Conservation (phyloP, 1,140 invertebrate genomes). For the Formica selysi region DNA sequence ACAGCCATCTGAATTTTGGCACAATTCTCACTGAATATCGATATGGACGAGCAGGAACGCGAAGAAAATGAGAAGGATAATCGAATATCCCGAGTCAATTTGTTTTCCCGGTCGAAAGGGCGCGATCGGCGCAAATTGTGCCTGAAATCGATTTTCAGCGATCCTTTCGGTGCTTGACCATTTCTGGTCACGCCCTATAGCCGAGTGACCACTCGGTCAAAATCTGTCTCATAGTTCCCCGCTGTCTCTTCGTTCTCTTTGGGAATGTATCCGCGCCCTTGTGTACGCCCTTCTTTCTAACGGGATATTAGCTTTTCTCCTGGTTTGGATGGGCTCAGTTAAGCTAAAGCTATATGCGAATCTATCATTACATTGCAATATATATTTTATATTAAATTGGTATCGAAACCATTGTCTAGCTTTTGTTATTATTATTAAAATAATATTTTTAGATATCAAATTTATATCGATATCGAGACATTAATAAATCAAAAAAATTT, state of each 20-base stretch:
- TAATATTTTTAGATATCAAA: neutral
- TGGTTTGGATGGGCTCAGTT: neutral
- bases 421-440: neutral
- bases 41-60: neutral
- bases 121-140: conserved; percentile 64
- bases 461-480: neutral
- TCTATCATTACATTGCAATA: neutral
- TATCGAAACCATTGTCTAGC: too few relatives aligned
- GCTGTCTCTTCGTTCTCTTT: conserved; percentile 39
- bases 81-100: conserved; percentile 48
- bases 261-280: neutral
- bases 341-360: neutral
- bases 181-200: conserved; percentile 69
- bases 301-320: conserved; percentile 7
- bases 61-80: conserved; percentile 37
- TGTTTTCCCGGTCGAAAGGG: neutral
- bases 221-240: conserved; percentile 54
- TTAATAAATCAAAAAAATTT: too few relatives aligned
- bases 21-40: neutral
- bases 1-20: neutral
- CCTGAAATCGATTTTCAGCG: conserved; percentile 69
- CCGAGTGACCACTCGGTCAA: conserved; percentile 45
- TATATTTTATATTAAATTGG: too few relatives aligned
- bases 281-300: conserved; percentile 14
- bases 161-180: conserved; percentile 69